These are phyloP conservation scores for Drosophila sucinea DNA, from an alignment of 1,140 invertebrate species.

Conservation along the genomic window DNA sequence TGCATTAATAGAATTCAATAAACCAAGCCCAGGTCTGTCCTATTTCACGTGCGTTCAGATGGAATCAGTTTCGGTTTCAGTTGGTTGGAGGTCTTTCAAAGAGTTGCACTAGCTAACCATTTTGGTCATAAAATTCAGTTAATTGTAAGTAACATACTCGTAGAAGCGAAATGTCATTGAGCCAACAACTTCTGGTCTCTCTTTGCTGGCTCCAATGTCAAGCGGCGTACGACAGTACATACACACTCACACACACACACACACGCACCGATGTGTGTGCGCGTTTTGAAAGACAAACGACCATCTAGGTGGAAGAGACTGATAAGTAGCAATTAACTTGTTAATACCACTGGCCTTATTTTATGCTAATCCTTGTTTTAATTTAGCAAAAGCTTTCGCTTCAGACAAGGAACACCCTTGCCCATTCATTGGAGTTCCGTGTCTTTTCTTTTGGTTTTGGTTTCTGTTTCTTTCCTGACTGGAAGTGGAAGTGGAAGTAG, in stretches of 20 bases:
- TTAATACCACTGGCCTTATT: conserved; percentile 39
- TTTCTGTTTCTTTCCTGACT: neutral
- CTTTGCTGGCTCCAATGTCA: conserved; percentile 39
- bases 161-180: conserved; percentile 52
- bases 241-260: conserved; percentile 1
- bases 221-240: conserved; percentile 35
- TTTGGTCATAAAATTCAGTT: conserved; percentile 38
- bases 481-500: conserved; percentile 17
- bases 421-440: neutral
- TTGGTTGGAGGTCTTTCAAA: conserved; percentile 37
- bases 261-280: neutral
- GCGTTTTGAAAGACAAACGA: conserved; percentile 7
- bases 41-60: conserved; percentile 38
- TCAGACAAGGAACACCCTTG: neutral
- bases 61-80: neutral
- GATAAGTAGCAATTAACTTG: conserved; percentile 51
- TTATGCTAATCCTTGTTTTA: conserved; percentile 51
- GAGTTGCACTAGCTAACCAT: conserved; percentile 17
- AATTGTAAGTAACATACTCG: conserved; percentile 1
- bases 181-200: conserved; percentile 51
- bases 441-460: neutral
- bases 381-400: conserved; percentile 31
- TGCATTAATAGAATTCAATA: conserved; percentile 42
- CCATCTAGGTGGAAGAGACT: conserved; percentile 30
- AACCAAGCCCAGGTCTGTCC: conserved; percentile 28